A percentile compares a stretch with the other conserved stretches of the same genome.
phyloP scores from a whole-genome alignment of 2,888 invertebrate species.

The Notodonta dromedarius region DNA sequence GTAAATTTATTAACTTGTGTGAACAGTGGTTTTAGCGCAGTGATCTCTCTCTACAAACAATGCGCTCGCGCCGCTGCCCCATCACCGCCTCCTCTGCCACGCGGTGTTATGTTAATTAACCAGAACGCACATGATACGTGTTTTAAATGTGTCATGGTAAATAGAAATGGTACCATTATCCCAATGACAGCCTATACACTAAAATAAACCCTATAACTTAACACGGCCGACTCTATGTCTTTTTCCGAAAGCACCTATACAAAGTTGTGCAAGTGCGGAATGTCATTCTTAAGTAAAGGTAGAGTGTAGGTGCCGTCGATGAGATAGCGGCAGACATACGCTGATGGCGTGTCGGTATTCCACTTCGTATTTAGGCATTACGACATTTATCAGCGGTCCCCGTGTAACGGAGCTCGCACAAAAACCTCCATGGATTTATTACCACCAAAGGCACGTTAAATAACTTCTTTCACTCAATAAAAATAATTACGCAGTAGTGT shows the following conservation, averaged over 20 bases:
- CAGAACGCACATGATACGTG: no score
- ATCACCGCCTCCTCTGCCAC: no score
- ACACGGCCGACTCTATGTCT: constrained; percentile 55
- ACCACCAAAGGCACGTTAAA: neutral
- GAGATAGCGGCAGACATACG: constrained; percentile 59
- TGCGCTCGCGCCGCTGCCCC: no score
- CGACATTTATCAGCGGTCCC: constrained; percentile 11
- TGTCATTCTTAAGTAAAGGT: constrained; percentile 44
- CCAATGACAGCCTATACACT: constrained; percentile 54
- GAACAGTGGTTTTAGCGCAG: no score
- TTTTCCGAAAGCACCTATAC: constrained; percentile 61
- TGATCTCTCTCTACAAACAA: neutral
- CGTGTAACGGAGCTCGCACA: neutral
- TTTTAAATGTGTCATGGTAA: constrained; percentile 40
- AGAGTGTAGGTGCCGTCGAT: constrained; percentile 57
- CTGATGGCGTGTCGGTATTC: constrained; percentile 50
- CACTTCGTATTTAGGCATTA: constrained; percentile 42
- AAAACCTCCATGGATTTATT: constrained; percentile 2
- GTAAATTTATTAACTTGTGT: no score
- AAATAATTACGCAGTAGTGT: constrained; percentile 20
- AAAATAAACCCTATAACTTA: constrained; percentile 52
- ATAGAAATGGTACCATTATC: constrained; percentile 50
- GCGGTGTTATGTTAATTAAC: no score
- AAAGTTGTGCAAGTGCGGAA: constrained; percentile 67
- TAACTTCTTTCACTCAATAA: constrained; percentile 13